phyloP scores from a whole-genome alignment of 1,140 invertebrate species.

The Drosophila saltans region DNA sequence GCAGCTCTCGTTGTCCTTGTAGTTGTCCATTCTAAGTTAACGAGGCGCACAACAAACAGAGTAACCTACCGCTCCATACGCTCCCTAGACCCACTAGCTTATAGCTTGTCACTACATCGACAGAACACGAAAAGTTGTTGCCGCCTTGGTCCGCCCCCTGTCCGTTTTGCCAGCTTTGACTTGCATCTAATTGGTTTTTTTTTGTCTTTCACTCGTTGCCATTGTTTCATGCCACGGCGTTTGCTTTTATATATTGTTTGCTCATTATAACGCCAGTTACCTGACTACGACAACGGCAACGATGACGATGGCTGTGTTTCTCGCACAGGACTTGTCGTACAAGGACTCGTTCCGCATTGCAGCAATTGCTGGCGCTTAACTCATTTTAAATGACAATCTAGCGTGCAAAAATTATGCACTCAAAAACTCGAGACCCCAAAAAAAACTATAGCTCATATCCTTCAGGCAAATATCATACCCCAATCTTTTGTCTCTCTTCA shows the following conservation, averaged over 20 bases:
- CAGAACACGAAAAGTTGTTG: constrained; percentile 73
- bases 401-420: constrained; percentile 78
- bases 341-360: constrained; percentile 60
- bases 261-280: constrained; percentile 72
- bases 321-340: constrained; percentile 19
- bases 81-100: background rate
- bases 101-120: constrained; percentile 69
- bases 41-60: constrained; percentile 67
- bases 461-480: no score
- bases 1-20: constrained; percentile 26
- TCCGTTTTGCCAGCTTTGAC: constrained; percentile 30
- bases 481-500: background rate
- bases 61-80: background rate
- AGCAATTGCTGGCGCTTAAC: constrained; percentile 74
- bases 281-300: constrained; percentile 37
- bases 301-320: constrained; percentile 21
- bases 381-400: constrained; percentile 82
- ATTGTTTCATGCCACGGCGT: constrained; percentile 71
- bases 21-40: constrained; percentile 49
- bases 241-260: constrained; percentile 79
- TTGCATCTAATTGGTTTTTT: constrained; percentile 75
- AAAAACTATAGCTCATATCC: background rate
- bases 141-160: constrained; percentile 26
- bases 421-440: background rate
- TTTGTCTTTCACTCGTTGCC: constrained; percentile 34